Evolutionary conservation across 1,140 invertebrate species (phyloP).

Genomic region (Pectinophora gossypiella): DNA sequence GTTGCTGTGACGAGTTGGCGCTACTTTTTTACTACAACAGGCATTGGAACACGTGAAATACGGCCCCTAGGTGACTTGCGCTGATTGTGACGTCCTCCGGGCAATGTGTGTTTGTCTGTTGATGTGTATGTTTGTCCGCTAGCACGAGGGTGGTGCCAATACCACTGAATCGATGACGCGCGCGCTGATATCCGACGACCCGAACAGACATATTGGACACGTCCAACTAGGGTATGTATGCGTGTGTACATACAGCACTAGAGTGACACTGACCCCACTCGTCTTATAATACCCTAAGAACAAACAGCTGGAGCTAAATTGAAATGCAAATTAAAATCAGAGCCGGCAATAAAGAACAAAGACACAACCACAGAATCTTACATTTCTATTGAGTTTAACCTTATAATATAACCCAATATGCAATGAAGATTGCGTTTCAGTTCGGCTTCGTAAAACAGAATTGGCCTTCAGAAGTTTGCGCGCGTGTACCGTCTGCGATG

Average conservation of each 20-base stretch:
- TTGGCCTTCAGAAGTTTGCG: neutral
- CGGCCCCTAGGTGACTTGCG: slow-evolving; percentile 66
- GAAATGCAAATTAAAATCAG: neutral
- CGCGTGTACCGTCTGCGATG: neutral
- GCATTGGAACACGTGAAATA: slow-evolving; percentile 23
- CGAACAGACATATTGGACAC: slow-evolving; percentile 89
- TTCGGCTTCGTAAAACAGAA: neutral
- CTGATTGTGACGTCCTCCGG: slow-evolving; percentile 77
- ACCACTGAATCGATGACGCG: slow-evolving; percentile 94
- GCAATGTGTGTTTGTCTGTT: slow-evolving; percentile 60
- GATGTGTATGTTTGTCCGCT: slow-evolving; percentile 78
- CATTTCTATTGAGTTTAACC: too few relatives aligned
- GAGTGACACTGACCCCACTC: slow-evolving; percentile 36
- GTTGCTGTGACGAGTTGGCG: slow-evolving; percentile 46
- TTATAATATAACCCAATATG: too few relatives aligned
- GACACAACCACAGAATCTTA: too few relatives aligned
- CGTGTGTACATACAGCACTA: slow-evolving; percentile 65
- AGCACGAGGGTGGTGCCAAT: slow-evolving; percentile 93
- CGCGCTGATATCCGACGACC: slow-evolving; percentile 92
- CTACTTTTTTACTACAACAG: slow-evolving; percentile 73
- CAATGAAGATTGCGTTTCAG: neutral
- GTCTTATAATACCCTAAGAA: neutral
- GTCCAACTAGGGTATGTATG: slow-evolving; percentile 94
- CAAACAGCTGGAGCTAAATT: neutral
- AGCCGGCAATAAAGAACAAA: too few relatives aligned